These are phyloP conservation scores for Tetrapedia diversipes DNA, from an alignment of 2,888 invertebrate species.

Conservation along the genomic window DNA sequence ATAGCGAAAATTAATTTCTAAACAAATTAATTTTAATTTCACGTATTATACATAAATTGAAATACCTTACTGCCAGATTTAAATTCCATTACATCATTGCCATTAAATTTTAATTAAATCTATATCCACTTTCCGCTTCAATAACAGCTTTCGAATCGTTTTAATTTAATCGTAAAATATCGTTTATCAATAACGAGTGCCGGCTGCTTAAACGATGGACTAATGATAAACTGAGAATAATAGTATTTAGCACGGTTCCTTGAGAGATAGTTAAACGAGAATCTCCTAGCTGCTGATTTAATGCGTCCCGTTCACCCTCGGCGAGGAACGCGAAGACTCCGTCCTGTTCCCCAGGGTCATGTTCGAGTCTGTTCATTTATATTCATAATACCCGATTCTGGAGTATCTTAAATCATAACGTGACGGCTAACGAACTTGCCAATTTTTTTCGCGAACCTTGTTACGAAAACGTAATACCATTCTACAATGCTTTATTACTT, in stretches of 20 bases:
- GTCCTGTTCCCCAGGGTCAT: constrained; percentile 41
- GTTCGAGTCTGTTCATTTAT: constrained; percentile 45
- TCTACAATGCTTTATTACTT: too few relatives aligned
- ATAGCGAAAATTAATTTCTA: too few relatives aligned
- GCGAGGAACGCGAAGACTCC: constrained; percentile 20
- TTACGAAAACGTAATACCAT: background rate
- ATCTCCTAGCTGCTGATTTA: constrained; percentile 40
- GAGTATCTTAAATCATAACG: constrained; percentile 31
- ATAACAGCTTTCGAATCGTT: background rate
- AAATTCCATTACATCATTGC: too few relatives aligned
- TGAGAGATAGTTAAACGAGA: constrained; percentile 42
- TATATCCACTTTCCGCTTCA: too few relatives aligned
- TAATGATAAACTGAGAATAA: too few relatives aligned
- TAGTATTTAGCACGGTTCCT: too few relatives aligned
- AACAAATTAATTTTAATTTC: too few relatives aligned
- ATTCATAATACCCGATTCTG: constrained; percentile 43
- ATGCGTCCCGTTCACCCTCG: constrained; percentile 35
- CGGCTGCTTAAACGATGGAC: constrained; percentile 17
- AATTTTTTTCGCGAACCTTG: background rate
- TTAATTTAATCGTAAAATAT: background rate
- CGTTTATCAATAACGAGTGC: constrained; percentile 28
- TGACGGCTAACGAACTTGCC: constrained; percentile 14
- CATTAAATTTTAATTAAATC: too few relatives aligned
- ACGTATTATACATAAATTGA: too few relatives aligned
- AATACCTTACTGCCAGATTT: too few relatives aligned